Evolutionary conservation across 2,797 vertebrate species (phyloP).

Genomic region (Antennarius maculatus): DNA sequence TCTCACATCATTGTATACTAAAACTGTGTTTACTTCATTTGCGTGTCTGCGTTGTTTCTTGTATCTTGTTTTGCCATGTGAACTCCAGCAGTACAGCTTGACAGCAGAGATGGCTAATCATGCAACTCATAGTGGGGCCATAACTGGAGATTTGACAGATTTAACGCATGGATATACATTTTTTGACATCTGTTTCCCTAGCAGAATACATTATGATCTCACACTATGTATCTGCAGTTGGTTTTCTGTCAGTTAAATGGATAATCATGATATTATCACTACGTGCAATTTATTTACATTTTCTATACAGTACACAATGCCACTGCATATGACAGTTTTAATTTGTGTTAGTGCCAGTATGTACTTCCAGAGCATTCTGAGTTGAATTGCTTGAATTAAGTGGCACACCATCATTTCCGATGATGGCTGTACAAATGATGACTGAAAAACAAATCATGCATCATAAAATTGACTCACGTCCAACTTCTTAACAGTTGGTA

Average conservation of each 20-base stretch:
- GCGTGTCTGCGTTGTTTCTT: slow-evolving; percentile 3
- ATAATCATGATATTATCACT: slow-evolving; percentile 50
- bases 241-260: slow-evolving; percentile 44
- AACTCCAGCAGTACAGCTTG: slow-evolving; percentile 61
- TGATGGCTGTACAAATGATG: background rate
- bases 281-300: slow-evolving; percentile 44
- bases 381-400: slow-evolving; percentile 5
- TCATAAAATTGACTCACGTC: background rate
- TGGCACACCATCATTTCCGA: background rate
- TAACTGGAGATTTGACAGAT: slow-evolving; percentile 61
- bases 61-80: slow-evolving; percentile 19
- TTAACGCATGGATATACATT: slow-evolving; percentile 39
- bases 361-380: background rate
- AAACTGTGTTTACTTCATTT: slow-evolving; percentile 44
- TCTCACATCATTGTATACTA: slow-evolving; percentile 55
- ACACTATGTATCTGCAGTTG: slow-evolving; percentile 26
- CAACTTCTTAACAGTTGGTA: background rate
- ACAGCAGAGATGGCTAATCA: slow-evolving; percentile 61
- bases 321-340: background rate
- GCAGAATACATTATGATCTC: slow-evolving; percentile 33
- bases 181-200: slow-evolving; percentile 45
- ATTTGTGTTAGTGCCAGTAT: slow-evolving; percentile 16
- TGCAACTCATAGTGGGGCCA: slow-evolving; percentile 38
- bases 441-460: background rate
- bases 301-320: slow-evolving; percentile 23